Evolutionary conservation across 2,888 invertebrate species (phyloP), one percentile per base, ranked within the genome.

Genomic region (Nomada ferruginata): DNA sequence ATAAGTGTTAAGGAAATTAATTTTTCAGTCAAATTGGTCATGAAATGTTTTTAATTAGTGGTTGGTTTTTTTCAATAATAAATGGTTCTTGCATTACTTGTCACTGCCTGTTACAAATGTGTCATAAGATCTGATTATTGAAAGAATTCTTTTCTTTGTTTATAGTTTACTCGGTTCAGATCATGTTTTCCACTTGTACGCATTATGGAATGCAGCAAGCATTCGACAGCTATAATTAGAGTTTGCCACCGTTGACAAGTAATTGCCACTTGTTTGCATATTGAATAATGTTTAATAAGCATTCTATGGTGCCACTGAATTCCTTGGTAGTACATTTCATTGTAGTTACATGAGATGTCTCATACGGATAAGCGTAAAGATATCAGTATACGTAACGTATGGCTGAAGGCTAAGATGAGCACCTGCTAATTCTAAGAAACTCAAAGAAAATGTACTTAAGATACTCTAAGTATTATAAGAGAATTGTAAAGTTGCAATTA

Each of bases 231-330:
- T 47, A 20, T 57, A 64, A 73, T 64, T 55, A 75, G 23, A 44
- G 55, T 23, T 2, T 64, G 55, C 29, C 64, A 55, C 53, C 53
- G 53, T 26, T 72, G 60, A 50, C 47, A 47, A 59, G 47, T 76
- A 70, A 76, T 70, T 63, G 76, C 23, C 52, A 13, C 65, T 29
- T 55, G 29, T 73, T 73, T 69, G 57, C 74, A 68, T 75, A 69
- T 65, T 47, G 55, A 47, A 73, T 60, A 73, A 73, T 73, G 72
- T 55, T 55, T 57, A 26, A 72, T 72, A 11, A 15, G 44, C 64
- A 44, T 65, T 47, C 42, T 20, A 23, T 20, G 20, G 47, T 60
- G 57, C 18, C 29, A 29, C 29, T 55, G 23, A 47, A 73, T 73
- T 65, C 55, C 29, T 20, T 23, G 44, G 11, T 20, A 20, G 20